Conservation (phyloP, 2,113 vertebrate genomes). For the Embiotoca jacksoni region DNA sequence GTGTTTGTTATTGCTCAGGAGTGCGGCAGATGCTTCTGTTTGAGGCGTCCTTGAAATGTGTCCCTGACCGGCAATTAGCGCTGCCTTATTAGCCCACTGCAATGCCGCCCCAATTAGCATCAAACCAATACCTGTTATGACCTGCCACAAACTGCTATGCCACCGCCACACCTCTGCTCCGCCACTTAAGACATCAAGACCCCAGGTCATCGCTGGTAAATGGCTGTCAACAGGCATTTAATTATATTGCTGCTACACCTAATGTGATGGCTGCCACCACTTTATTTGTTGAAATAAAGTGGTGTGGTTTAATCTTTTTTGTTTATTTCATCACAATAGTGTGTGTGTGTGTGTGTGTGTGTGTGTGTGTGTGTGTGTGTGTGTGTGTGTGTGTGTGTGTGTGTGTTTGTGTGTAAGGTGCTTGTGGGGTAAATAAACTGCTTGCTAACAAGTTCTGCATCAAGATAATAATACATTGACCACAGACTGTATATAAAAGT, state of each 20-base stretch:
- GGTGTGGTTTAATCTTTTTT: not conserved
- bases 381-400: too few relatives aligned
- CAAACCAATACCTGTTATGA: conserved; percentile 61
- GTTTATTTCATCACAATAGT: not conserved
- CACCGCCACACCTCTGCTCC: conserved; percentile 53
- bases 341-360: too few relatives aligned
- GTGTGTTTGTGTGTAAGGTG: too few relatives aligned
- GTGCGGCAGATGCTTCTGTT: conserved; percentile 64
- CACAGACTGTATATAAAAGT: too few relatives aligned
- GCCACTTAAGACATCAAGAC: conserved; percentile 49
- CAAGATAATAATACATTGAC: too few relatives aligned
- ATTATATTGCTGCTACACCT: conserved; percentile 53
- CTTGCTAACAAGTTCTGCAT: too few relatives aligned
- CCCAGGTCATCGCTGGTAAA: conserved; percentile 53
- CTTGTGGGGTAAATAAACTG: too few relatives aligned
- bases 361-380: too few relatives aligned
- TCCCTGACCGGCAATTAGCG: conserved; percentile 73
- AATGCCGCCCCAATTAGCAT: conserved; percentile 69
- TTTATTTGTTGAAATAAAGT: conserved; percentile 37
- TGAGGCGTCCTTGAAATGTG: conserved; percentile 75
- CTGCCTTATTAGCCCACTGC: conserved; percentile 57
- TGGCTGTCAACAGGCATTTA: conserved; percentile 60
- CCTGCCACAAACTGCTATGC: conserved; percentile 38
- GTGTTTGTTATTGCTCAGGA: conserved; percentile 47
- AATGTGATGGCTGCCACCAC: conserved; percentile 42